Evolutionary conservation across 35 echinoderm and acorn worm species (phyloP).

Genomic region (Apostichopus japonicus): DNA sequence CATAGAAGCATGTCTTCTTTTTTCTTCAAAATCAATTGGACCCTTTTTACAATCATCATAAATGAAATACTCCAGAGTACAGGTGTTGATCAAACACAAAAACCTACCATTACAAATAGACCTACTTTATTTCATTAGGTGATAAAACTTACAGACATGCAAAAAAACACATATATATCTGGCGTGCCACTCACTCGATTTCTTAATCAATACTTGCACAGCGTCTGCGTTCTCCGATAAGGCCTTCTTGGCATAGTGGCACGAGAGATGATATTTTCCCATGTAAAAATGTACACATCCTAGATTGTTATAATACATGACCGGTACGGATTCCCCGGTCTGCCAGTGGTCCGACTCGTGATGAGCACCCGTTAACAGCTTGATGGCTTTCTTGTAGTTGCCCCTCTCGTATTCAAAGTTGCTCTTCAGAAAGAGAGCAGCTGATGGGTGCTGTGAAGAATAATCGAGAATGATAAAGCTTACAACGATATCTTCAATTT

Average conservation of each 20-base stretch:
- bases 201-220: conserved; percentile 80
- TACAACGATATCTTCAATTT: no score
- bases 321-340: conserved; percentile 82
- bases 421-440: conserved; percentile 88
- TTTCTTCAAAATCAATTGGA: no score
- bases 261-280: conserved; percentile 87
- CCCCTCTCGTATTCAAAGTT: conserved; percentile 96
- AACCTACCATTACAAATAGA: no score
- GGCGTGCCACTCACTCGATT: conserved; percentile 55
- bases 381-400: conserved; percentile 95
- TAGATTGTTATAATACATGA: conserved; percentile 95
- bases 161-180: neutral
- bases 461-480: neutral
- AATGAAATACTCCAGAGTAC: no score
- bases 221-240: conserved; percentile 86
- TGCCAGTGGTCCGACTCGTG: conserved; percentile 59
- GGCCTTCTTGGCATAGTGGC: conserved; percentile 83
- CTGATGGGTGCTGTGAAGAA: conserved; percentile 59
- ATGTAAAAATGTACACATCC: conserved; percentile 90
- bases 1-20: no score
- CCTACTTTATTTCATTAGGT: no score
- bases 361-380: conserved; percentile 90
- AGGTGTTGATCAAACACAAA: no score
- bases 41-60: no score
- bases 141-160: neutral